A percentile compares a stretch with the other conserved stretches of the same genome.
Conservation (phyloP, 2,113 vertebrate genomes). For the Asarcornis scutulata region DNA sequence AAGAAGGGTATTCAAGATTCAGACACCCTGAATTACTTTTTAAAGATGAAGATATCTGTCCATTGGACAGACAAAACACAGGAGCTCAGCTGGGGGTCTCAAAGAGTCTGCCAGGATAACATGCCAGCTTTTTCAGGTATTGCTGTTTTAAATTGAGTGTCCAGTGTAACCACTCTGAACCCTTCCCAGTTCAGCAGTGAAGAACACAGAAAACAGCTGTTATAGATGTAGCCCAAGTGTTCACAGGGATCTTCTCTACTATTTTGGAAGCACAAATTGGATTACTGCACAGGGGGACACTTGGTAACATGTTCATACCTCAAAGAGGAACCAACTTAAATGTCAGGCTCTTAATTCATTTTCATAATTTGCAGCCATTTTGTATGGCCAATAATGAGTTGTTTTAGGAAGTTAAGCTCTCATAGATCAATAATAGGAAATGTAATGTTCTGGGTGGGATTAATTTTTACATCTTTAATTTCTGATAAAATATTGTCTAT, state of each 20-base stretch:
- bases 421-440: not conserved
- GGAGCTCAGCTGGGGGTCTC: not conserved
- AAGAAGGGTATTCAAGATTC: not conserved
- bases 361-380: not conserved
- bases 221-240: not conserved
- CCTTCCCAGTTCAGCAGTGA: not conserved
- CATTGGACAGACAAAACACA: not conserved
- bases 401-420: not conserved
- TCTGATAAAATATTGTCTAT: not conserved
- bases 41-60: not conserved
- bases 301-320: rapidly evolving
- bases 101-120: not conserved
- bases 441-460: not conserved
- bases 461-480: not conserved
- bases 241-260: not conserved
- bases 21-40: not conserved
- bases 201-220: not conserved
- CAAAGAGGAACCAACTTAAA: not conserved
- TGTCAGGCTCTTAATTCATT: not conserved
- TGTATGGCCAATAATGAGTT: not conserved
- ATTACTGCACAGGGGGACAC: not conserved
- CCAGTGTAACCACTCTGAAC: not conserved
- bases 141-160: not conserved
- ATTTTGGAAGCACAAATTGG: not conserved
- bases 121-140: not conserved